Evolutionary conservation across 2,797 vertebrate species (phyloP), one percentile per base, ranked within the genome.

Genomic region (Mycteria americana): DNA sequence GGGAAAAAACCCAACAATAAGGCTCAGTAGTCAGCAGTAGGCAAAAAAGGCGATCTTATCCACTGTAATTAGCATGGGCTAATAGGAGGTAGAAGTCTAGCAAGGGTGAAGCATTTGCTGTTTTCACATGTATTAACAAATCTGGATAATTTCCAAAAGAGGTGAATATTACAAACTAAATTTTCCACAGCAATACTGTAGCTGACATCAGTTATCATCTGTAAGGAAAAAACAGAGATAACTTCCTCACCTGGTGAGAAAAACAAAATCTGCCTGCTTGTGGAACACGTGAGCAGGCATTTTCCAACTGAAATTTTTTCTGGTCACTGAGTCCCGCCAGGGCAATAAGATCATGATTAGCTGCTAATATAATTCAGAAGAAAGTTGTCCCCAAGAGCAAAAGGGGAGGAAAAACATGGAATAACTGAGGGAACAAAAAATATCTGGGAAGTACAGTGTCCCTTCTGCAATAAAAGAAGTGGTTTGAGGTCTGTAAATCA

Each of bases 1-100:
- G 25, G 14, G 1, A 24, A 18, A 41, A 27, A 37, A 6, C 0
- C 0, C 10, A 37, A 31, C 18, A 68, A 13, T 59, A 62, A 56
- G n/a, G 16, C 28, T 75, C 12, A 51, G 12, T 18, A 57, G 16
- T 72, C 14, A 39, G 16, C 43, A 63, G 18, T 9, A 67, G 41
- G n/a, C 33, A 62, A 60, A 91, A 63, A 65, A 46, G 6, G 12
- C 41, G 64, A 16, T 48, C 22, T 70, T 37, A n/a, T 14, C 46
- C 9, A 13, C 23, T 60, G 27, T 60, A 46, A 16, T 67, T 60
- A 27, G 9, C 4, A 16, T 18, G 11, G 46, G 41, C 35, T 70
- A 62, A 46, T 22, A 69, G 37, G 28, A 64, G 12, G 18, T 30
- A 85, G 53, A 74, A 82, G 30, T 50, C 30, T 75, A 64, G 24